phyloP scores from a whole-genome alignment of 2,888 invertebrate genomes.

The Idaea dimidiata region DNA sequence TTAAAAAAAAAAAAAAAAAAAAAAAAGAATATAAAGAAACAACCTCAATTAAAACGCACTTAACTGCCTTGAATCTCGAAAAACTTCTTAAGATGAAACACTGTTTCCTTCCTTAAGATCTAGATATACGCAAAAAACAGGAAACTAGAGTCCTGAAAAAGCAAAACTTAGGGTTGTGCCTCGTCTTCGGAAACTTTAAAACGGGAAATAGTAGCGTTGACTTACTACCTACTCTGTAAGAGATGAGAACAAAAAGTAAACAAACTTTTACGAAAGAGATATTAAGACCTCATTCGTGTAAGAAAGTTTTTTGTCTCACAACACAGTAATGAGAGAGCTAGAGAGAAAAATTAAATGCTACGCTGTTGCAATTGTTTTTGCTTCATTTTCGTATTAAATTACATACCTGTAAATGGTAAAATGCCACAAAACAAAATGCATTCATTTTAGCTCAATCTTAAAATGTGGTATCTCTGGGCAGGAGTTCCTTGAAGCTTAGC shows the following conservation, averaged over 20 bases:
- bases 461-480: no score
- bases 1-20: no score
- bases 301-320: not conserved
- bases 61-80: not conserved
- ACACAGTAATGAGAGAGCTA: not conserved
- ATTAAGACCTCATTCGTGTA: constrained; percentile 1
- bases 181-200: not conserved
- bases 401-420: no score
- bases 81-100: constrained; percentile 39
- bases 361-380: not conserved
- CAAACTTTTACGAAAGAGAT: not conserved
- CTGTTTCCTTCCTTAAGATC: constrained; percentile 41
- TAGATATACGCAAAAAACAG: constrained; percentile 38
- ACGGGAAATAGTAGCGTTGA: not conserved
- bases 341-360: not conserved
- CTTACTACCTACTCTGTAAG: not conserved
- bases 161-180: not conserved
- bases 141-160: constrained; percentile 18
- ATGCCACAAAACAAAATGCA: no score
- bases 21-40: not conserved
- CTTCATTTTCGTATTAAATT: not conserved
- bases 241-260: not conserved
- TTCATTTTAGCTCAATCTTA: no score
- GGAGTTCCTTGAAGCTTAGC: no score
- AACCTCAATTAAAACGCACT: constrained; percentile 2